phyloP scores from a whole-genome alignment of 2,888 invertebrate species.

The Palloptera scutellata region DNA sequence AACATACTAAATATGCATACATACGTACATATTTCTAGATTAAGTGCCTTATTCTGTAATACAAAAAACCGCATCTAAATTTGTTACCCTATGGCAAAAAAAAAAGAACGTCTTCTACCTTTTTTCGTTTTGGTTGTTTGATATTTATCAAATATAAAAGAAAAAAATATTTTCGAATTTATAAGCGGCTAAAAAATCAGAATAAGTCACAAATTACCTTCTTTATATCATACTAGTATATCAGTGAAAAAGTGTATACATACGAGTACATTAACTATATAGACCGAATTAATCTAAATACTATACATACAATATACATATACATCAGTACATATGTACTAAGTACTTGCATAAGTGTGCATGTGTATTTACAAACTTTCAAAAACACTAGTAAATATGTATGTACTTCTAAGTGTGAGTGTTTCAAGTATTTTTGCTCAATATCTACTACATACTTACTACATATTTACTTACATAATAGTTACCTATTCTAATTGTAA shows the following conservation, averaged over 20 bases:
- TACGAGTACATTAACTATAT: neutral
- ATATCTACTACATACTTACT: constrained; percentile 25
- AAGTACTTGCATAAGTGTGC: no score
- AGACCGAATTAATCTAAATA: constrained; percentile 4
- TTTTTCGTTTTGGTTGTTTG: constrained; percentile 7
- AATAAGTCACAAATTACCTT: constrained; percentile 34
- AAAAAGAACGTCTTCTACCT: constrained; percentile 16
- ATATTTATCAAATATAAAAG: constrained; percentile 11
- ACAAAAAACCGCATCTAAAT: constrained; percentile 36
- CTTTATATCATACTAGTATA: no score
- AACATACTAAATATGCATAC: neutral
- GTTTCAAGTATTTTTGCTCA: constrained; percentile 36
- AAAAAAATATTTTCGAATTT: neutral
- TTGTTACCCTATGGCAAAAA: constrained; percentile 19
- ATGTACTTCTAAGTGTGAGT: constrained; percentile 29
- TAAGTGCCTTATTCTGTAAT: constrained; percentile 42
- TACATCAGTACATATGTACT: constrained; percentile 13
- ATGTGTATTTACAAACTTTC: no score
- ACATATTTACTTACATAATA: neutral
- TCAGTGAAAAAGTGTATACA: constrained; percentile 12
- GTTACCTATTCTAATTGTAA: constrained; percentile 3
- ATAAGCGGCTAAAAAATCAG: constrained; percentile 36
- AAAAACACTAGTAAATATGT: constrained; percentile 20
- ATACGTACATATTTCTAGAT: constrained; percentile 26
- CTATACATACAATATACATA: constrained; percentile 26